Evolutionary conservation across 2,888 invertebrate species (phyloP), one percentile per base, ranked within the genome.

Genomic region (Monoplex corrugatus): DNA sequence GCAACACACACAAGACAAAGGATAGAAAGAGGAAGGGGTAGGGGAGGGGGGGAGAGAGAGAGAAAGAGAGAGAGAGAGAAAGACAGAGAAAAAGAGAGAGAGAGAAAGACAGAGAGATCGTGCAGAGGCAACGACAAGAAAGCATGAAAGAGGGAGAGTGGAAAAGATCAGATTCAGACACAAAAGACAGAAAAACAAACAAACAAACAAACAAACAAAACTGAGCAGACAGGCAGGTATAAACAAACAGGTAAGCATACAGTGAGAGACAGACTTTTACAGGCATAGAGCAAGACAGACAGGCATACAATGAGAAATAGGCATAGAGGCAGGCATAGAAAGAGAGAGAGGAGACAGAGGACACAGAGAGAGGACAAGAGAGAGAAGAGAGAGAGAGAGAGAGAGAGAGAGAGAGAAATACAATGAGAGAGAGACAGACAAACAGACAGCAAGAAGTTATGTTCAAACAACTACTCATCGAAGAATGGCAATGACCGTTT

Each of bases 41-140:
- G n/a, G n/a, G n/a, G n/a, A n/a, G n/a, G n/a, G n/a, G n/a, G n/a
- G n/a, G n/a, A n/a, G n/a, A n/a, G n/a, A n/a, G n/a, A n/a, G n/a
- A n/a, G n/a, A n/a, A n/a, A n/a, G n/a, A n/a, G n/a, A n/a, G n/a
- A n/a, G n/a, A n/a, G n/a, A n/a, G n/a, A n/a, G n/a, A n/a, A 78
- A 45, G 16, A 6, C 8, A 32, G 45, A 35, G 45, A 44, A 32
- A 35, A 28, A 75, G 78, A 87, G 87, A 19, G 87, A 44, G 43
- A 87, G 82, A 87, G 38, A 50, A 40, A 43, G 28, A 75, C n/a
- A 72, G 40, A n/a, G n/a, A n/a, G n/a, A n/a, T n/a, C n/a, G n/a
- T n/a, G n/a, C n/a, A n/a, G n/a, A n/a, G n/a, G n/a, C n/a, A n/a
- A n/a, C n/a, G n/a, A n/a, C n/a, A 78, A 45, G 16, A 6, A 1